Evolutionary conservation across 2,113 vertebrate species (phyloP).

Genomic region (Pelvicachromis taeniatus): DNA sequence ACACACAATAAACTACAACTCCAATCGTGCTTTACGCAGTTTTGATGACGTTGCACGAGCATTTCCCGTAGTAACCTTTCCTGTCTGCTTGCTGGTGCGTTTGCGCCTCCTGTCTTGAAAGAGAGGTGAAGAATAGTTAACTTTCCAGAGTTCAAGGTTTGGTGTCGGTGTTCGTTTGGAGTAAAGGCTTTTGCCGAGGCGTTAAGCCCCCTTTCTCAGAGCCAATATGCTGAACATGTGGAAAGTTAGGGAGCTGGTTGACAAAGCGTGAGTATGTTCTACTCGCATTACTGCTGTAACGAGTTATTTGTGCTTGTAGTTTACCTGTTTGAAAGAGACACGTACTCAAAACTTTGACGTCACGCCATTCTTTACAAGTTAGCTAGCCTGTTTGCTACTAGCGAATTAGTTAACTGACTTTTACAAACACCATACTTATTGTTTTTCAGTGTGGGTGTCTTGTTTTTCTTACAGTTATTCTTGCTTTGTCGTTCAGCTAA

Average conservation of each 20-base stretch:
- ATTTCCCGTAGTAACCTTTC: constrained; percentile 61
- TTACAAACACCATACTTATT: not conserved
- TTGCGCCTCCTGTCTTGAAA: constrained; percentile 60
- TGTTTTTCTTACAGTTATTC: not conserved
- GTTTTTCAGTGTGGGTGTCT: not conserved
- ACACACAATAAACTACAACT: constrained; percentile 46
- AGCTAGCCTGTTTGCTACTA: constrained; percentile 58
- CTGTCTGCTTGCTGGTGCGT: constrained; percentile 33
- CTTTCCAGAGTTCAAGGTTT: constrained; percentile 69
- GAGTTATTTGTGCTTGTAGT: constrained; percentile 10
- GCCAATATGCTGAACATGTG: constrained; percentile 91
- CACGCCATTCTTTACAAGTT: constrained; percentile 65
- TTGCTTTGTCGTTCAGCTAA: not conserved
- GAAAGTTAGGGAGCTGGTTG: constrained; percentile 93
- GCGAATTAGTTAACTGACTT: constrained; percentile 31
- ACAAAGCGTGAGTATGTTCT: constrained; percentile 88
- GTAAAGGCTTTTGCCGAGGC: constrained; percentile 53
- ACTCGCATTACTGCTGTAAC: not conserved
- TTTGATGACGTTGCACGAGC: constrained; percentile 45
- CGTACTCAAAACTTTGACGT: constrained; percentile 78
- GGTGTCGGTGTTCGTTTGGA: constrained; percentile 54
- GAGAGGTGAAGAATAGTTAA: constrained; percentile 68
- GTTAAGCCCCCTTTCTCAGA: constrained; percentile 56
- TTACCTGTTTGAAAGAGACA: constrained; percentile 77
- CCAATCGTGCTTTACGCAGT: constrained; percentile 32